These are phyloP conservation scores for Pseudomyrmex pallidus DNA, from an alignment of 1,140 invertebrate genomes.

Conservation along the genomic window DNA sequence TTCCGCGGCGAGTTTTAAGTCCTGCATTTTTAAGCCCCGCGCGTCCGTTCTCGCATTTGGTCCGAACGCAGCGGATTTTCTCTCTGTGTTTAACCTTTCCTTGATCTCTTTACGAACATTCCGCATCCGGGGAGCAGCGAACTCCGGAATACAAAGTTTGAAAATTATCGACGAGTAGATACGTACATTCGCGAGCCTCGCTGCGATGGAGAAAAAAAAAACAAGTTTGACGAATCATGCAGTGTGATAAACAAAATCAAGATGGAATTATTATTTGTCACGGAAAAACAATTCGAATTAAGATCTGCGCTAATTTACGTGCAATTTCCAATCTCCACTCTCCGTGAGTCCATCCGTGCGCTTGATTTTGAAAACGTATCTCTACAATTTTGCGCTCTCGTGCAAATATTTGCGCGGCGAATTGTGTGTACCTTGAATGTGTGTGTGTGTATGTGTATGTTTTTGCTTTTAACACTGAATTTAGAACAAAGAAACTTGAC, in stretches of 20 bases:
- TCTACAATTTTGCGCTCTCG: not conserved
- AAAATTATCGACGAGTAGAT: slow-evolving; percentile 8
- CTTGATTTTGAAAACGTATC: not conserved
- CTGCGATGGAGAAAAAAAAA: not conserved
- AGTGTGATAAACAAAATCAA: too few species aligned
- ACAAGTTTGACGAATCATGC: not conserved
- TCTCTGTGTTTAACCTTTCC: not conserved
- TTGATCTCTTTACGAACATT: slow-evolving; percentile 13
- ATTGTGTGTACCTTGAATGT: too few species aligned
- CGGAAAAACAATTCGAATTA: too few species aligned
- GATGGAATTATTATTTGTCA: too few species aligned
- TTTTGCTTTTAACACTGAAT: not conserved
- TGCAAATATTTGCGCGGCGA: too few species aligned
- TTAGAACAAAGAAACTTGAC: not conserved
- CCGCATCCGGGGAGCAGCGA: not conserved
- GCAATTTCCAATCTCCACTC: too few species aligned
- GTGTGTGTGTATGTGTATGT: not conserved
- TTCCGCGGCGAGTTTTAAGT: slow-evolving; percentile 1
- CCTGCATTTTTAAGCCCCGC: slow-evolving; percentile 45
- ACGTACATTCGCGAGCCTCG: not conserved
- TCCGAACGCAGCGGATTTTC: not conserved
- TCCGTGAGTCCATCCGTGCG: too few species aligned
- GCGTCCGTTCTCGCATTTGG: not conserved
- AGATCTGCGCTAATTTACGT: too few species aligned
- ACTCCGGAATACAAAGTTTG: not conserved